Percentiles rank a stretch among this genome's conserved stretches.
phyloP scores from a whole-genome alignment of 2,888 invertebrate genomes.

The Elaeidobius kamerunicus region DNA sequence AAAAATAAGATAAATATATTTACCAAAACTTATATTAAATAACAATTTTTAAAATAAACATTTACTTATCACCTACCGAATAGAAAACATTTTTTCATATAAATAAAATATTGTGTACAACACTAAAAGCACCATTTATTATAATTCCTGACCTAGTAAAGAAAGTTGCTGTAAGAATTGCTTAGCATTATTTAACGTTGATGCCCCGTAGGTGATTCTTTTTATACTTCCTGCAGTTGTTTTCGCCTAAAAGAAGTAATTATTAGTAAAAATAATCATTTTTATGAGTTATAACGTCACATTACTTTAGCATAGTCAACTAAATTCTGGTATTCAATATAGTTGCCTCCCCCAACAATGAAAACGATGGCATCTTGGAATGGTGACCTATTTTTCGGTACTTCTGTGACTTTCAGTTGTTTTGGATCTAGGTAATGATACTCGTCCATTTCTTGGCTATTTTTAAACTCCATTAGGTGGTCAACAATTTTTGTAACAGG shows the following conservation, averaged over 20 bases:
- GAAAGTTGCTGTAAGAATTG: conserved; percentile 92
- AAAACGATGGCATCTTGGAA: conserved; percentile 90
- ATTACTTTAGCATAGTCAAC: conserved; percentile 86
- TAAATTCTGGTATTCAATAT: conserved; percentile 98
- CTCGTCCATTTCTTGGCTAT: conserved; percentile 76
- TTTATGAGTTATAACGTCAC: too few species aligned
- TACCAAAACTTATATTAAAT: conserved; percentile 1
- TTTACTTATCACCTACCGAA: background rate
- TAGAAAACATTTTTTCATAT: conserved; percentile 3
- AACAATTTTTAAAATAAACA: background rate
- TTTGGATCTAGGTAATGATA: conserved; percentile 96
- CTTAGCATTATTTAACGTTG: conserved; percentile 89
- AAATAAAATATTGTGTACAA: conserved; percentile 4
- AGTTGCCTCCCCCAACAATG: conserved; percentile 92
- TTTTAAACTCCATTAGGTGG: conserved; percentile 78
- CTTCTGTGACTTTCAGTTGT: conserved; percentile 72
- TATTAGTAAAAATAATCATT: too few species aligned
- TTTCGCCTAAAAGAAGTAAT: conserved; percentile 65
- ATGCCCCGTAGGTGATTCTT: conserved; percentile 92
- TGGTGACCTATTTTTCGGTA: conserved; percentile 62
- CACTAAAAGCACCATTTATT: conserved; percentile 17
- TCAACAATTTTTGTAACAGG: conserved; percentile 94
- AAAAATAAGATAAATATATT: too few species aligned
- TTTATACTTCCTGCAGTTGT: conserved; percentile 66
- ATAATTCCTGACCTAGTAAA: conserved; percentile 71